Percentiles rank a stretch among this genome's conserved stretches.
These are phyloP conservation scores for Pheosia gnoma DNA, from an alignment of 2,888 invertebrate genomes.

Conservation along the genomic window DNA sequence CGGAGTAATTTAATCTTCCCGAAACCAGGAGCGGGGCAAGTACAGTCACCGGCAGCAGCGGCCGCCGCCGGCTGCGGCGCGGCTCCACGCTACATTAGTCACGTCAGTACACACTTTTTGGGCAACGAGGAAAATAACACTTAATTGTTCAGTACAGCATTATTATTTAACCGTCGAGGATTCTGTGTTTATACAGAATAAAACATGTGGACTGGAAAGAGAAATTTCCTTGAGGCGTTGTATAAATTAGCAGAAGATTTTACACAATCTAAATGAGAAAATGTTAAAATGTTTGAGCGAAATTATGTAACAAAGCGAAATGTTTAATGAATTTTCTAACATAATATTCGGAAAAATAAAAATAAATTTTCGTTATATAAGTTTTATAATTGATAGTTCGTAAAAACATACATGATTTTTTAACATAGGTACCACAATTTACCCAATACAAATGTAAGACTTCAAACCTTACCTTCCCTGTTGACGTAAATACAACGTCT, in stretches of 20 bases:
- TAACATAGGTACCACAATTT: not conserved
- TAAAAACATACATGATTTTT: too few species aligned
- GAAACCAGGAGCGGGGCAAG: slow-evolving; percentile 40
- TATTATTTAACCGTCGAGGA: slow-evolving; percentile 33
- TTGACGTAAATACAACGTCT: too few species aligned
- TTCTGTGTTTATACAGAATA: slow-evolving; percentile 27
- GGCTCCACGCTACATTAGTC: slow-evolving; percentile 46
- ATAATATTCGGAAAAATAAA: too few species aligned
- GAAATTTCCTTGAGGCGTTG: slow-evolving; percentile 24
- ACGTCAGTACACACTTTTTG: slow-evolving; percentile 38
- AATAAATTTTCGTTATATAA: too few species aligned
- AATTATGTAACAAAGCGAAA: too few species aligned
- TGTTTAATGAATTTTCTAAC: too few species aligned
- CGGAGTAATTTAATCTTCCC: slow-evolving; percentile 68
- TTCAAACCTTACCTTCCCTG: too few species aligned
- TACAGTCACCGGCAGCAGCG: slow-evolving; percentile 36
- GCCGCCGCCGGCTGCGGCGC: slow-evolving; percentile 18
- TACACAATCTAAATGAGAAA: slow-evolving; percentile 15
- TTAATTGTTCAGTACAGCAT: slow-evolving; percentile 42
- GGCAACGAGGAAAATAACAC: slow-evolving; percentile 39
- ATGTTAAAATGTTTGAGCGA: too few species aligned
- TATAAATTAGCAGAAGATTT: slow-evolving; percentile 30
- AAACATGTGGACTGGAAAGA: slow-evolving; percentile 37
- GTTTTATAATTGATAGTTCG: too few species aligned
- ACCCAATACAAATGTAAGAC: too few species aligned